phyloP scores from a whole-genome alignment of 1,140 invertebrate species.

The Hylaeus volcanicus region DNA sequence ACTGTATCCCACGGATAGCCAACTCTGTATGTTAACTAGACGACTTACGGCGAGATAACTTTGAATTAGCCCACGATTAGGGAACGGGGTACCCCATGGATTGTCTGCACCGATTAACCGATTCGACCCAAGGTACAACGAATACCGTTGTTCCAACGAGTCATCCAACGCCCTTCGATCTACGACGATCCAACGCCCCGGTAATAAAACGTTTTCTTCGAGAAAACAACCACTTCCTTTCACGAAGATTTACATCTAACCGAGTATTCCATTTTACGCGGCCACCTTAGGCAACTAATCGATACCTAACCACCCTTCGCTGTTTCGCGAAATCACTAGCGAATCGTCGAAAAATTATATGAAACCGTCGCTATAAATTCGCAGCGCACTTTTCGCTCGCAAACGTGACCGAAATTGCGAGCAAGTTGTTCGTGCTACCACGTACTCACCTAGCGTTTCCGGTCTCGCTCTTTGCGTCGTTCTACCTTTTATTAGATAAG shows the following conservation, averaged over 20 bases:
- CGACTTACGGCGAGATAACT: conserved; percentile 42
- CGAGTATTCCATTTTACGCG: not conserved
- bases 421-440: not conserved
- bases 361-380: not conserved
- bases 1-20: conserved; percentile 21
- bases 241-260: not conserved
- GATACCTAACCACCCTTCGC: too few species aligned
- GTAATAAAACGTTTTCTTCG: not conserved
- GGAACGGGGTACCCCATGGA: too few species aligned
- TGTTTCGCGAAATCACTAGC: not conserved
- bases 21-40: conserved; percentile 52
- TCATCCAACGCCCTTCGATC: too few species aligned
- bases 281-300: too few species aligned
- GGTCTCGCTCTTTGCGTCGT: conserved; percentile 6
- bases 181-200: too few species aligned
- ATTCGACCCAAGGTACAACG: too few species aligned
- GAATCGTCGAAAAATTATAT: not conserved
- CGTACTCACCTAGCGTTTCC: too few species aligned
- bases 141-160: too few species aligned
- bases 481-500: conserved; percentile 58
- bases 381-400: not conserved
- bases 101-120: conserved; percentile 7
- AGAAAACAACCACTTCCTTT: not conserved
- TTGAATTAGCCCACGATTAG: conserved; percentile 55
- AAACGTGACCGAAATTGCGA: not conserved